These are phyloP conservation scores for Pseudochirops cupreus DNA, from an alignment of 2,797 vertebrate genomes.

Conservation along the genomic window DNA sequence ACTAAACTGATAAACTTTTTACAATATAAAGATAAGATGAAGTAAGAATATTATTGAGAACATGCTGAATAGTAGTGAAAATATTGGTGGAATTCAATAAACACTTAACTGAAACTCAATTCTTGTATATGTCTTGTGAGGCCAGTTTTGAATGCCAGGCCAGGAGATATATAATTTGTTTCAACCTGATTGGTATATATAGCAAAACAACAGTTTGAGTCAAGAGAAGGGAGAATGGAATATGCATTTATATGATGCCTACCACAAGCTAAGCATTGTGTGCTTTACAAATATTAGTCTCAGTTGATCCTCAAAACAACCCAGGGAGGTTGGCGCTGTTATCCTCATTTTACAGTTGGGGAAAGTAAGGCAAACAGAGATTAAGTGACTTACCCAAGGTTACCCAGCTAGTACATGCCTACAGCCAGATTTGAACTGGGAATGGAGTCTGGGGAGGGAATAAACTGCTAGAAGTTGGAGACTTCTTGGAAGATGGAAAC, in stretches of 20 bases:
- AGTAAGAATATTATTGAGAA: background rate
- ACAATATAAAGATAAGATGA: background rate
- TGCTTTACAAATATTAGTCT: background rate
- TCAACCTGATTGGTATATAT: background rate
- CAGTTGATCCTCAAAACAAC: background rate
- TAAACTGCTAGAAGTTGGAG: background rate
- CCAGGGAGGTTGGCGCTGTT: background rate
- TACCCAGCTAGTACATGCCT: background rate
- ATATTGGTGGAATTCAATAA: background rate
- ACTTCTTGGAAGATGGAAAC: fast-evolving
- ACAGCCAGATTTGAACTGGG: background rate
- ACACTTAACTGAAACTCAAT: background rate
- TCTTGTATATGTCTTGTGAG: conserved; percentile 29
- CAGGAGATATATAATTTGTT: background rate
- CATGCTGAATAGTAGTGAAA: background rate
- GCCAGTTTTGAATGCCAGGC: background rate
- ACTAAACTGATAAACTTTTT: conserved; percentile 20
- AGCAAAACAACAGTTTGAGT: background rate
- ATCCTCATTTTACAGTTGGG: background rate
- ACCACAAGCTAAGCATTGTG: background rate
- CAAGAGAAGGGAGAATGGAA: background rate
- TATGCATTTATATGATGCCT: background rate
- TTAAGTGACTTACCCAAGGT: background rate
- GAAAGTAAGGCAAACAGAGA: background rate
- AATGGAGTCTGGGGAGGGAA: background rate